Evolutionary conservation across 2,888 invertebrate genomes (phyloP), one percentile per base, ranked within the genome.

Genomic region (Leucophenga montana): DNA sequence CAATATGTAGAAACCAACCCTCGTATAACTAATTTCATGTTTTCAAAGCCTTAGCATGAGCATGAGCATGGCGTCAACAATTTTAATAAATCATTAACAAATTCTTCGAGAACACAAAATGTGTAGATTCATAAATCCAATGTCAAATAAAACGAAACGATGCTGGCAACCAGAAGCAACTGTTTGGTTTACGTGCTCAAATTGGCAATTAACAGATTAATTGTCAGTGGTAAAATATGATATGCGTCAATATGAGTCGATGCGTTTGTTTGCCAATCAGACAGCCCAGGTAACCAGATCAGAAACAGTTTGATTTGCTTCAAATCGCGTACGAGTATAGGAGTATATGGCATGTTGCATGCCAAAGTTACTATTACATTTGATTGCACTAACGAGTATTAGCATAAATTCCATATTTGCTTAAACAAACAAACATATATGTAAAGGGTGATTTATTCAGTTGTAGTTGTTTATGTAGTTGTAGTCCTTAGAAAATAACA

Each of bases 131-230:
- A 39, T 39, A 27, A 27, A 27, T 27, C 27, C 27, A 27, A 27
- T 39, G 39, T 39, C 11, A 27, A 16, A 54, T 48, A 53, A n/a
- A n/a, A n/a, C n/a, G n/a, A n/a, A n/a, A n/a, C n/a, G n/a, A n/a
- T 53, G 53, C n/a, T 50, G 53, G 9, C 20, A 16, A 53, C 11
- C 9, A 18, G 53, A 0, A 20, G 16, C 14, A 53, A n/a, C 11
- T 82, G 79, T 82, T 82, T 80, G 84, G 81, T 78, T 78, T 82
- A 82, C 82, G 84, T 82, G 82, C 84, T 80, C 82, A 84, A 82
- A 82, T 84, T 82, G 82, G 75, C 84, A 82, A 82, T 82, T 84
- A 82, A 78, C 79, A 82, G 82, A 82, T 82, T 82, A 82, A 82
- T 82, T 82, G 84, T 84, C 79, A 82, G 79, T 82, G 82, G 73